phyloP scores from a whole-genome alignment of 1,140 invertebrate genomes.

The Stratiolaelaps scimitus region DNA sequence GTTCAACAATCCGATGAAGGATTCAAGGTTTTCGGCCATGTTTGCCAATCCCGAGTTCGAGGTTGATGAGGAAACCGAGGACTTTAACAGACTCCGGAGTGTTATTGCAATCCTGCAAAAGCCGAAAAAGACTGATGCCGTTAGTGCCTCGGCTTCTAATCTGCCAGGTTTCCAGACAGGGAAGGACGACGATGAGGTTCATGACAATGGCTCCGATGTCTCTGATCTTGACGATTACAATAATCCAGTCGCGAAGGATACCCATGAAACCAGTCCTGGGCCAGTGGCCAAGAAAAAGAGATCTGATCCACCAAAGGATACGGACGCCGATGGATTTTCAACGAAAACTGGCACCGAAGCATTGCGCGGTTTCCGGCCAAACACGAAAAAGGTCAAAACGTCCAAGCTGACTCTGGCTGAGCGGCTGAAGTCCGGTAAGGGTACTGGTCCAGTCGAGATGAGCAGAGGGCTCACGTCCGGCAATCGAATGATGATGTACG shows the following conservation, averaged over 20 bases:
- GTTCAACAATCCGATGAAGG: slow-evolving; percentile 54
- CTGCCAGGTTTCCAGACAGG: neutral
- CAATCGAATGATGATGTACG: slow-evolving; percentile 36
- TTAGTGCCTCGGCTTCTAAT: neutral
- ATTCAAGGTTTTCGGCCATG: slow-evolving; percentile 72
- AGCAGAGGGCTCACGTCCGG: slow-evolving; percentile 27
- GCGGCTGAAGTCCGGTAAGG: slow-evolving; percentile 29
- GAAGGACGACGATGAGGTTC: neutral
- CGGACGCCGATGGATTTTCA: neutral
- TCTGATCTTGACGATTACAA: neutral
- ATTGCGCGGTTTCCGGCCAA: slow-evolving; percentile 28
- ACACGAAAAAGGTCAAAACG: neutral
- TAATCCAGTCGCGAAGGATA: neutral
- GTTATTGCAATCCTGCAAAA: slow-evolving; percentile 34
- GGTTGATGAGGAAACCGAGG: slow-evolving; percentile 71
- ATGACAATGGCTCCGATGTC: neutral
- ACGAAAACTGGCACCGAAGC: slow-evolving; percentile 26
- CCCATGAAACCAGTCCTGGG: neutral
- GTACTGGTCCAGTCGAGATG: slow-evolving; percentile 30
- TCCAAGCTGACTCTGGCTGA: slow-evolving; percentile 33
- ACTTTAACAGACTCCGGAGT: slow-evolving; percentile 48
- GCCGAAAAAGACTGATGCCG: neutral
- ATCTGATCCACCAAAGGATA: too few species aligned
- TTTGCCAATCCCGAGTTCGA: slow-evolving; percentile 89
- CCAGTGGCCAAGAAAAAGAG: too few species aligned